Conservation (phyloP, 2,797 vertebrate genomes). For the Gymnocypris eckloni region DNA sequence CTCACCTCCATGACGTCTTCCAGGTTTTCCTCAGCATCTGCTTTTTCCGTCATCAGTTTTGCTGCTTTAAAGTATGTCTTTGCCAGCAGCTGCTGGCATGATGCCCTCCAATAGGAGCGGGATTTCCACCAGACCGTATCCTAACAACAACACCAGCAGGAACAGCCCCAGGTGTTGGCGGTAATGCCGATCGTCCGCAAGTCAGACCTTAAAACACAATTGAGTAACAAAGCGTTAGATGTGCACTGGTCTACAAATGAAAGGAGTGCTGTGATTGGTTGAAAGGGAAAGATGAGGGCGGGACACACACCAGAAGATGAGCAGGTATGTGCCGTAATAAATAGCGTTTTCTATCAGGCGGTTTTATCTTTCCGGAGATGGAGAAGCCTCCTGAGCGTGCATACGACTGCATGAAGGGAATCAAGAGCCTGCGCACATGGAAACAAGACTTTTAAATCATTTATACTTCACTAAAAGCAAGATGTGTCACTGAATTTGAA, state of each 20-base stretch:
- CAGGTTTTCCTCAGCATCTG: conserved; percentile 88
- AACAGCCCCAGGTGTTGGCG: conserved; percentile 95
- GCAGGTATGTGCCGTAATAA: conserved; percentile 93
- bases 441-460: background rate
- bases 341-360: conserved; percentile 94
- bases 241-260: background rate
- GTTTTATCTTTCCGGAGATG: conserved; percentile 90
- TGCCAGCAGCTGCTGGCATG: conserved; percentile 85
- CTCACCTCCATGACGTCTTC: conserved; percentile 92
- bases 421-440: conserved; percentile 83
- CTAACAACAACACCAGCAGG: conserved; percentile 91
- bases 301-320: conserved; percentile 90
- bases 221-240: background rate
- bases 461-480: background rate
- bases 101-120: conserved; percentile 92
- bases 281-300: background rate
- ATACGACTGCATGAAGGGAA: conserved; percentile 97
- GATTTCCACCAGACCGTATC: conserved; percentile 94
- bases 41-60: conserved; percentile 91
- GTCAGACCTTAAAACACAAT: conserved; percentile 73
- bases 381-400: conserved; percentile 92
- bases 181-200: conserved; percentile 92
- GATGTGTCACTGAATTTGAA: background rate
- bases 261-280: background rate
- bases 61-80: conserved; percentile 93